Conservation (phyloP, 1,140 invertebrate genomes). For the Cardiocondyla obscurior region DNA sequence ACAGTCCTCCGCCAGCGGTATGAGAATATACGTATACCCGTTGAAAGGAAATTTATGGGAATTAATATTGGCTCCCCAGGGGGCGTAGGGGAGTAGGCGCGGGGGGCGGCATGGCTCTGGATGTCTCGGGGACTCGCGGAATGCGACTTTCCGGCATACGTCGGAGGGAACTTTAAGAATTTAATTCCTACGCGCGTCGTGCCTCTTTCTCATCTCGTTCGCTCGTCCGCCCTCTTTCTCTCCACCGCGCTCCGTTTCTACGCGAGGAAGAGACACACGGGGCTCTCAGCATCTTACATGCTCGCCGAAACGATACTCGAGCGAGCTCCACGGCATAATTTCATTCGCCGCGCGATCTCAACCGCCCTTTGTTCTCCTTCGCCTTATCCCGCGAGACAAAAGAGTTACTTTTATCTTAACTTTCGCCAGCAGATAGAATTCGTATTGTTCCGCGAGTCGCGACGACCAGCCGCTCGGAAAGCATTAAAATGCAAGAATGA, state of each 20-base stretch:
- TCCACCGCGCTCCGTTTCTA: neutral
- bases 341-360: slow-evolving; percentile 51
- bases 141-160: slow-evolving; percentile 82
- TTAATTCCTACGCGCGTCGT: slow-evolving; percentile 79
- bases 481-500: neutral
- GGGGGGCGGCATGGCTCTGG: slow-evolving; percentile 49
- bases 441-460: slow-evolving; percentile 26
- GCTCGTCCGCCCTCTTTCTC: slow-evolving; percentile 1
- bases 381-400: slow-evolving; percentile 14
- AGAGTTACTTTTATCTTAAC: slow-evolving; percentile 34
- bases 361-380: slow-evolving; percentile 23
- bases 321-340: slow-evolving; percentile 50
- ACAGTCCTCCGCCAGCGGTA: slow-evolving; percentile 70
- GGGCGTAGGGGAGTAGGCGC: slow-evolving; percentile 60
- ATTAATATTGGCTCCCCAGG: slow-evolving; percentile 83
- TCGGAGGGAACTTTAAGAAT: slow-evolving; percentile 84
- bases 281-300: slow-evolving; percentile 34
- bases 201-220: slow-evolving; percentile 24
- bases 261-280: slow-evolving; percentile 59
- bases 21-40: slow-evolving; percentile 74
- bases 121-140: slow-evolving; percentile 80
- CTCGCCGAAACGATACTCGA: slow-evolving; percentile 63
- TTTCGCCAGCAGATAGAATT: slow-evolving; percentile 21
- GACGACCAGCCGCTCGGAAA: neutral
- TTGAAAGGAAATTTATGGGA: slow-evolving; percentile 85